phyloP scores from a whole-genome alignment of 2,797 vertebrate genomes.

The Rhincodon typus region DNA sequence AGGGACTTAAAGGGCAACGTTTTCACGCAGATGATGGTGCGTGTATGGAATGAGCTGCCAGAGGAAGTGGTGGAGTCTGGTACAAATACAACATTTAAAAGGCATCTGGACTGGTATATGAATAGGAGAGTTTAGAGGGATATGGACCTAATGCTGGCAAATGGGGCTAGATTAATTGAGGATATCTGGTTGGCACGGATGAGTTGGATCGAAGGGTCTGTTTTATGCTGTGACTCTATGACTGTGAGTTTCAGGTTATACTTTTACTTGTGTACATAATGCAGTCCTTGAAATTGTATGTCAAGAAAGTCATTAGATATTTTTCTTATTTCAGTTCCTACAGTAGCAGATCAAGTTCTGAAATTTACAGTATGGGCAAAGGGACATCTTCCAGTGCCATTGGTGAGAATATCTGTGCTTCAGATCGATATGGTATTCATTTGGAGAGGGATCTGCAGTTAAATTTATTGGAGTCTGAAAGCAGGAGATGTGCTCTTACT shows the following conservation, averaged over 20 bases:
- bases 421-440: neutral
- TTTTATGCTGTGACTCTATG: too few species aligned
- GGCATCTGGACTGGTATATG: too few species aligned
- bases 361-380: neutral
- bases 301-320: neutral
- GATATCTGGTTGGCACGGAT: too few species aligned
- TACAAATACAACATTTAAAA: too few species aligned
- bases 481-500: neutral
- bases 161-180: too few species aligned
- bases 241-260: neutral
- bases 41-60: too few species aligned
- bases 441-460: neutral
- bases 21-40: too few species aligned
- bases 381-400: neutral
- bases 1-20: too few species aligned
- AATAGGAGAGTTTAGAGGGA: too few species aligned
- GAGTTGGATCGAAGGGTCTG: too few species aligned
- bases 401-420: neutral
- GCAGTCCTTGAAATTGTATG: neutral
- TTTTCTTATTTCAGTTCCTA: neutral
- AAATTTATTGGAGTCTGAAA: neutral
- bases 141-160: too few species aligned
- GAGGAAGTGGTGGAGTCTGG: too few species aligned
- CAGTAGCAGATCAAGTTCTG: slow-evolving; percentile 18
- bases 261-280: neutral